These are phyloP conservation scores for Rhizomys pruinosus DNA, from an alignment of 2,113 vertebrate genomes.

Conservation along the genomic window DNA sequence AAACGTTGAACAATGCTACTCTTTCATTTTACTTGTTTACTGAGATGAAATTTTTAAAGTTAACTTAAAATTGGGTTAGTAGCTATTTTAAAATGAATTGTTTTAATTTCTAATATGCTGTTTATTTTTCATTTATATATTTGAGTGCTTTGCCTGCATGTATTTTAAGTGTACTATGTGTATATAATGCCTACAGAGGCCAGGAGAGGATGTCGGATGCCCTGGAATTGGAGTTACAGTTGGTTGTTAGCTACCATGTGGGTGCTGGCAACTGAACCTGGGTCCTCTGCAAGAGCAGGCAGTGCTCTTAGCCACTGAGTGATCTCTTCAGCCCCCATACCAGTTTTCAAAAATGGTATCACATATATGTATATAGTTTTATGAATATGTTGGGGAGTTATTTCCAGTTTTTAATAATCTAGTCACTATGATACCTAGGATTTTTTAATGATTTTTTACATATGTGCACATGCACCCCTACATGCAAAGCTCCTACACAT, in stretches of 20 bases:
- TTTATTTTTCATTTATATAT: neutral
- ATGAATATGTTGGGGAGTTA: neutral
- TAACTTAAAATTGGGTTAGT: slow-evolving; percentile 7
- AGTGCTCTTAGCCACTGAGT: too few species aligned
- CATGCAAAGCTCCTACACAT: neutral
- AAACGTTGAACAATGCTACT: neutral
- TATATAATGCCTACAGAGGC: too few species aligned
- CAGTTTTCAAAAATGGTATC: neutral
- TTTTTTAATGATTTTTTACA: neutral
- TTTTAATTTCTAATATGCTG: slow-evolving; percentile 25
- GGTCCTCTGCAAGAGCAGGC: neutral
- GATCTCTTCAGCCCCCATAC: neutral
- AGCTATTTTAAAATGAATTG: slow-evolving; percentile 5
- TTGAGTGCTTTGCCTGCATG: too few species aligned
- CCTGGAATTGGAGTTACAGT: too few species aligned
- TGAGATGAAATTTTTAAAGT: slow-evolving; percentile 13
- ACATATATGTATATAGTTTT: neutral
- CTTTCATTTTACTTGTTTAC: slow-evolving; percentile 52
- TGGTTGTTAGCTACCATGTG: too few species aligned
- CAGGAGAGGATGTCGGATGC: too few species aligned
- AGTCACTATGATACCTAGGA: neutral
- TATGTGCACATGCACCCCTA: neutral
- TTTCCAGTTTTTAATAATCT: neutral
- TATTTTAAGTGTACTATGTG: too few species aligned
- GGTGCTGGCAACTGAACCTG: too few species aligned